Evolutionary conservation across 2,113 vertebrate genomes (phyloP), one percentile per base, ranked within the genome.

Genomic region (Rafetus swinhoei): DNA sequence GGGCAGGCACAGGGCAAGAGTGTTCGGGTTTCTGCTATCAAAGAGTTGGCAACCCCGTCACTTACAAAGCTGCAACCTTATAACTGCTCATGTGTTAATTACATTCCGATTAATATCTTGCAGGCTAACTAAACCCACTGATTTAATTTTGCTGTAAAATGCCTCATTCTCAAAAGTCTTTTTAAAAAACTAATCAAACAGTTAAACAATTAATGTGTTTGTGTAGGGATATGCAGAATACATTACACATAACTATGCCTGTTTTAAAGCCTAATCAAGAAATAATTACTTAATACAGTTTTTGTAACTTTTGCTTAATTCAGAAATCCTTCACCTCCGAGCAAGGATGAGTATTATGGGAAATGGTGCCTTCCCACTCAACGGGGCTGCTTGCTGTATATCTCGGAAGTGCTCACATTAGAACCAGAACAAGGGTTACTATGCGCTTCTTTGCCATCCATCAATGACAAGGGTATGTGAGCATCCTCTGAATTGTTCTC

Each of bases 171-270:
- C 62, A 82, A 88, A 95, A 92, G 89, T 86, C 54, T 85, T 85
- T 79, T 55, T 82, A 45, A 45, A 45, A 45, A 45, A 45, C 45
- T 7, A 45, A 45, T 86, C 85, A 79, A 80, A 84, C 86, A 90
- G 96, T 95, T 89, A 86, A 92, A 88, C 50, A 82, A 69, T 91
- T 93, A 56, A 81, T 91, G 69, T 82, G 87, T 45, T 90, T 79
- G n/a, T 84, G 59, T 56, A 89, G 80, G n/a, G 6, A 2, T 16
- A 39, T 65, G 74, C 93, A 60, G 87, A 87, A 95, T 86, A 90
- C 79, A 86, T 93, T 86, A 60, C 22, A 65, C 60, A 89, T 81
- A 91, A 84, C 53, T 83, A 2, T 54, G 69, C 54, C 81, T 86
- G 25, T 39, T 94, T 55, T 76, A 65, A 81, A 85, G 65, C 10